Conservation (phyloP, 1,140 invertebrate genomes). For the Papilio machaon region DNA sequence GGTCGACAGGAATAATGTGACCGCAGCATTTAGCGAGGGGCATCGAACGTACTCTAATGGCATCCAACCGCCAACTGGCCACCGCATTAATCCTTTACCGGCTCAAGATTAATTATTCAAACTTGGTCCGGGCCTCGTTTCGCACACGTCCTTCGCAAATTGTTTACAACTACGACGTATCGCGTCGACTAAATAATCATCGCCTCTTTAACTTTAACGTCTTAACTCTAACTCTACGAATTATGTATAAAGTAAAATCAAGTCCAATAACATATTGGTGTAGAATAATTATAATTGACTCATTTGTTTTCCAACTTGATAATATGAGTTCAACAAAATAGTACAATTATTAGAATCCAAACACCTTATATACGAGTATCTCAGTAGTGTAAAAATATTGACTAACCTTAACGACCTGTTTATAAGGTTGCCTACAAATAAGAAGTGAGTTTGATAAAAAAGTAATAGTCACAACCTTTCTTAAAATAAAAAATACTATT, state of each 20-base stretch:
- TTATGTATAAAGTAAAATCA: neutral
- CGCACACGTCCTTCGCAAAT: slow-evolving; percentile 68
- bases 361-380: too few species aligned
- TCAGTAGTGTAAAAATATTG: neutral
- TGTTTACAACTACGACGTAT: slow-evolving; percentile 64
- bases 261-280: neutral
- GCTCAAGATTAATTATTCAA: slow-evolving; percentile 81
- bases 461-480: slow-evolving; percentile 9
- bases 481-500: slow-evolving; percentile 24
- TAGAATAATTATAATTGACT: neutral
- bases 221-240: neutral
- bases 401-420: neutral
- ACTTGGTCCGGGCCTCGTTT: slow-evolving; percentile 61
- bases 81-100: slow-evolving; percentile 80
- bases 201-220: neutral
- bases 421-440: too few species aligned
- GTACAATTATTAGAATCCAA: too few species aligned
- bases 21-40: slow-evolving; percentile 75
- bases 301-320: neutral
- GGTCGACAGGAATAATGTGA: slow-evolving; percentile 72
- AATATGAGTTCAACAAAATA: neutral
- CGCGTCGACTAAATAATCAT: slow-evolving; percentile 35
- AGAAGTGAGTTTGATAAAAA: neutral
- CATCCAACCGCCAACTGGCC: slow-evolving; percentile 79
- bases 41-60: slow-evolving; percentile 78